Conservation (phyloP, 2,797 vertebrate genomes). For the Siniperca undulata region DNA sequence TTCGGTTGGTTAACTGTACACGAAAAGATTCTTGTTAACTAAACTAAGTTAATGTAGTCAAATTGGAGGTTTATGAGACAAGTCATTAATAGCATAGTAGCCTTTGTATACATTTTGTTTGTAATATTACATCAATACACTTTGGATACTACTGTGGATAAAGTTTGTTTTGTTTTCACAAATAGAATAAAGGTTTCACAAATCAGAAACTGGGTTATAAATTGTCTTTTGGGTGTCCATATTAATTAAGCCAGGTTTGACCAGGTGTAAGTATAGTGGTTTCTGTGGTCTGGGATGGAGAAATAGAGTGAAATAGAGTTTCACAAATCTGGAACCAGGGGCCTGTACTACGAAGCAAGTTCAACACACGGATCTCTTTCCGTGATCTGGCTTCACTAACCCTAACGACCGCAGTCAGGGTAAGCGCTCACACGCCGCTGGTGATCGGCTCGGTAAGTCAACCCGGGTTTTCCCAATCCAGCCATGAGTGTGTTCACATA, state of each 20-base stretch:
- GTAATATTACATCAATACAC: neutral
- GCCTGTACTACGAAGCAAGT: too few species aligned
- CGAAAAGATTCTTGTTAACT: neutral
- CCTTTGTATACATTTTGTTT: neutral
- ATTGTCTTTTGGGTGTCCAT: neutral
- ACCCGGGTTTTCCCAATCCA: too few species aligned
- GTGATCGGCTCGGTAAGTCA: too few species aligned
- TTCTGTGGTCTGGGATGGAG: neutral
- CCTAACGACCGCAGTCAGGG: too few species aligned
- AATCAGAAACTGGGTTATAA: neutral
- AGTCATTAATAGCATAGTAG: neutral
- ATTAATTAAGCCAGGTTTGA: neutral
- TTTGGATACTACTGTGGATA: neutral
- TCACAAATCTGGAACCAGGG: neutral
- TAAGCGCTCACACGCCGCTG: too few species aligned
- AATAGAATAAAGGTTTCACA: neutral
- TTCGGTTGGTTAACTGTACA: neutral
- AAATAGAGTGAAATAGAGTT: neutral
- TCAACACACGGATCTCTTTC: too few species aligned
- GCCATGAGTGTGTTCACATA: too few species aligned
- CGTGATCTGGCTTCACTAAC: too few species aligned
- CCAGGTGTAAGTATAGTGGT: neutral
- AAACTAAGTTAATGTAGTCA: neutral
- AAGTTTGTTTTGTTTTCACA: neutral
- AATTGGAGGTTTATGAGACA: neutral